Base-by-base conservation (phyloP, 1,140 invertebrate species). In the Drosophila guanche region DNA sequence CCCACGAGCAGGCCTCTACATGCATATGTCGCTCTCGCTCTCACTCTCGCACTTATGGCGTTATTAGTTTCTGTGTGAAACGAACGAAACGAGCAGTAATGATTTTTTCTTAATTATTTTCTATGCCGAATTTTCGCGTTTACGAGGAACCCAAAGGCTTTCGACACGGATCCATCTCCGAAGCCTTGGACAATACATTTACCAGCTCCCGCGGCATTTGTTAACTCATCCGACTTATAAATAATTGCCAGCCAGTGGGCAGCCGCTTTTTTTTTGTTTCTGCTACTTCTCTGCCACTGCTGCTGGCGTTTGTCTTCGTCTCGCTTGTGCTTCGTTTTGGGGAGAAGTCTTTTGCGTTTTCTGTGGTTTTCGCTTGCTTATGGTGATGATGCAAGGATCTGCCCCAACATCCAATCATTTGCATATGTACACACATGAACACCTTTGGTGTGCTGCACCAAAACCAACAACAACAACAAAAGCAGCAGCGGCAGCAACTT, bases 331-430 rank as follows among this genome's bases (percentile, higher is more conserved):
- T 70, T 65, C 60, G 73, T 63, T 65, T 45, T 55, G 56, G 65
- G 46, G 33, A 29, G 53, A 27, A 60, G 52, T 54, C 54, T 75
- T 70, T 63, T 55, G 65, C 42, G 50, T 61, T 83, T 68, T 55
- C 62, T 72, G 68, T 55, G 74, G 76, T 74, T 83, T 78, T 78
- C 7, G 10, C 33, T 84, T 60, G 74, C 73, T 54, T 71, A 55
- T 61, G 50, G 42, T 56, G 79, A 79, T 86, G 81, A 86, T 86
- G 81, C 81, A 86, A 86, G 81, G 83, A 86, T 88, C 53, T 68
- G 57, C 37, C 23, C 60, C 48, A 51, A 58, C 50, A 52, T 66
- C 76, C 68, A 54, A 68, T 76, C 71, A 81, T 74, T 86, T 86
- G 62, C 71, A 78, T 86, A 85, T 79, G 72, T 47, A 83, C 61